Conservation (phyloP, 2,113 vertebrate species). For the Zapornia atra region DNA sequence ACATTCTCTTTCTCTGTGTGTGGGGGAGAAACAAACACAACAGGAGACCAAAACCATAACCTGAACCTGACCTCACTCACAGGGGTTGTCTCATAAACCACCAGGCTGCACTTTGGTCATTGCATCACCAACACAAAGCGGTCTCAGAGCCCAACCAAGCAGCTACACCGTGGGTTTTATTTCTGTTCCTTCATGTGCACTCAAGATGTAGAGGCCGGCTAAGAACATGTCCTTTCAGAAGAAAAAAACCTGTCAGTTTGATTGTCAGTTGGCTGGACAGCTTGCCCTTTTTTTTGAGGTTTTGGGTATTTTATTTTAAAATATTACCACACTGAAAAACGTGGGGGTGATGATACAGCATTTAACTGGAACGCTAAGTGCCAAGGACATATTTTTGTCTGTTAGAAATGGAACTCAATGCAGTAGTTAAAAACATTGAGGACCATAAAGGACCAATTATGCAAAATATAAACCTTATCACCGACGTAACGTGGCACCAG, state of each 20-base stretch:
- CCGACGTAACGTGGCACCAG: background rate
- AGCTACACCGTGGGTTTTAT: background rate
- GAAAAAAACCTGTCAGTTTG: background rate
- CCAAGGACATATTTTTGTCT: background rate
- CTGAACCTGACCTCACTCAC: background rate
- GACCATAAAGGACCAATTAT: background rate
- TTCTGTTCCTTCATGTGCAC: background rate
- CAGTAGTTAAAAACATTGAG: background rate
- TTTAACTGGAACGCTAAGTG: background rate
- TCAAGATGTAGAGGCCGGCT: background rate
- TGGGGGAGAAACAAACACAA: background rate
- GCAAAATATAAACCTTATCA: background rate
- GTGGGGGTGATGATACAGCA: background rate
- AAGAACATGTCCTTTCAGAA: background rate
- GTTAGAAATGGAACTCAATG: background rate
- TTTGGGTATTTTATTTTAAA: background rate
- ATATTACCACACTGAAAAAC: background rate
- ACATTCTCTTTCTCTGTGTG: background rate
- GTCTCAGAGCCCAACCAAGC: background rate
- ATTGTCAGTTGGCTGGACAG: background rate
- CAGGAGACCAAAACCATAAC: conserved; percentile 16
- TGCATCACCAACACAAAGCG: background rate
- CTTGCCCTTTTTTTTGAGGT: background rate
- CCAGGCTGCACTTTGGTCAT: background rate
- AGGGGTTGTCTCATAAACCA: background rate